Conservation (phyloP, 2,888 invertebrate species). For the Brachyptera putata region DNA sequence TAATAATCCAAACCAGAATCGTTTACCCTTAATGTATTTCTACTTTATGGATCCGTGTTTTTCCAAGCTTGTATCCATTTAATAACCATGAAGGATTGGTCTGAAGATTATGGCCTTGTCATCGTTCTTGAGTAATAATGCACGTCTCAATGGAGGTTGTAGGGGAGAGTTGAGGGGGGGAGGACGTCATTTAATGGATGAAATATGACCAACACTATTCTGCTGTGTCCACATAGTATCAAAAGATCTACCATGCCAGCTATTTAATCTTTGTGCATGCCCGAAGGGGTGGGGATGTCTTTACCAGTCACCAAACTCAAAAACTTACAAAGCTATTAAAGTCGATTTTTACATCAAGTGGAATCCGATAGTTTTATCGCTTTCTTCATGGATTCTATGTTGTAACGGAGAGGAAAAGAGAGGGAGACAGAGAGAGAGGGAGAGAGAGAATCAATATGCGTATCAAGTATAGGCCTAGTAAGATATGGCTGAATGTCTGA, state of each 20-base stretch:
- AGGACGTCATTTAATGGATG: conserved; percentile 8
- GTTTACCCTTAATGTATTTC: too few species aligned
- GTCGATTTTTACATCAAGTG: conserved; percentile 19
- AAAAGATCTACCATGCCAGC: neutral
- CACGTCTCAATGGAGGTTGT: neutral
- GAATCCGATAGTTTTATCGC: conserved; percentile 22
- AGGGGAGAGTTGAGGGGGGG: neutral
- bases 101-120: neutral
- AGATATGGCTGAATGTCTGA: neutral
- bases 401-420: too few species aligned
- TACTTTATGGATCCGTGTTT: too few species aligned
- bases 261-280: conserved; percentile 14
- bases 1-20: too few species aligned
- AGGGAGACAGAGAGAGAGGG: too few species aligned
- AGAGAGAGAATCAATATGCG: conserved; percentile 10
- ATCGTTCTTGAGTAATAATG: neutral
- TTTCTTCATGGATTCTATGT: conserved; percentile 1
- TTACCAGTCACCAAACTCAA: conserved; percentile 5
- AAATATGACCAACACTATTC: conserved; percentile 15
- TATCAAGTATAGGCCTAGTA: neutral
- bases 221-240: neutral
- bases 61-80: too few species aligned
- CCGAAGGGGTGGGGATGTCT: neutral
- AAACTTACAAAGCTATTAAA: conserved; percentile 20
- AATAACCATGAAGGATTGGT: neutral